Evolutionary conservation across 2,797 vertebrate species (phyloP).

Genomic region (Telmatherina bonti): DNA sequence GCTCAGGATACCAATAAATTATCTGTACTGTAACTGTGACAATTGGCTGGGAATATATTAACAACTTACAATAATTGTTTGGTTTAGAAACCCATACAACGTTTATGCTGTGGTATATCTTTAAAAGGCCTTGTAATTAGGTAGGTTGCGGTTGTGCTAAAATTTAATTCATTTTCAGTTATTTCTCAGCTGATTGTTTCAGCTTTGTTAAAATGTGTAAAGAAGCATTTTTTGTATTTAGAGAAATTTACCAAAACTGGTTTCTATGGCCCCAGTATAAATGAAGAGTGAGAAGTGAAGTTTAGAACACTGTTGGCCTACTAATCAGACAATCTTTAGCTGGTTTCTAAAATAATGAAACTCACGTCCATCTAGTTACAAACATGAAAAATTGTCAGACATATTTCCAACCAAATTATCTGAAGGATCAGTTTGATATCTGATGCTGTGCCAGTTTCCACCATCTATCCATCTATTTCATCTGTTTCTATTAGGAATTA

Average conservation of each 20-base stretch:
- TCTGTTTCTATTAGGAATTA: too few species aligned
- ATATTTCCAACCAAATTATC: neutral
- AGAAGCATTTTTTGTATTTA: neutral
- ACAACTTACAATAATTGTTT: too few species aligned
- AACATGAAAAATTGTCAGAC: neutral
- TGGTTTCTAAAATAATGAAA: neutral
- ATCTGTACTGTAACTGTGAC: too few species aligned
- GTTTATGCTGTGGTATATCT: neutral
- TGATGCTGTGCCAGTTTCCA: too few species aligned
- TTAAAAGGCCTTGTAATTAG: neutral
- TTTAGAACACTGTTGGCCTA: too few species aligned
- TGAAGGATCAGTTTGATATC: neutral
- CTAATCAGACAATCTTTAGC: neutral
- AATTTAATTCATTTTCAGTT: too few species aligned
- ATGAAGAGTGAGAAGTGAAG: too few species aligned
- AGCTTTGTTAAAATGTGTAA: neutral
- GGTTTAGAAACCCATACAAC: neutral
- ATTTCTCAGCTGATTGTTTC: too few species aligned
- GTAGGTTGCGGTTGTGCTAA: neutral
- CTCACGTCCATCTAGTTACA: neutral
- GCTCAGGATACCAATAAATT: neutral
- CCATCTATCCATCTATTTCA: too few species aligned
- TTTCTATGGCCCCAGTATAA: too few species aligned
- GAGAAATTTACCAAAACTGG: too few species aligned
- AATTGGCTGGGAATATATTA: too few species aligned